Conservation (phyloP, 2,797 vertebrate genomes). For the Eidolon dupreanum region DNA sequence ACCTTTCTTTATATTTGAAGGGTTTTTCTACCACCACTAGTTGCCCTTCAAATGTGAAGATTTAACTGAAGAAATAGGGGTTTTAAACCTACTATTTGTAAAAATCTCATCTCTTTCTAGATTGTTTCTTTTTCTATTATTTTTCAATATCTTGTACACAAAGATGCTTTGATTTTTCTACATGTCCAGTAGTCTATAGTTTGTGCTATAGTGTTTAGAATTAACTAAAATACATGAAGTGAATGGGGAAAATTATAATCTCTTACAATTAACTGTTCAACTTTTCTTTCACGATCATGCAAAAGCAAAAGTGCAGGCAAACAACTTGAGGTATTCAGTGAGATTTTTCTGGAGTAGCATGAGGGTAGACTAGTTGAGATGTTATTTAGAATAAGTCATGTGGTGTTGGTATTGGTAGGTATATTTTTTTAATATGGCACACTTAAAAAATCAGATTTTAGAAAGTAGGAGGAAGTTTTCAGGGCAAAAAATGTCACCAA, state of each 20-base stretch:
- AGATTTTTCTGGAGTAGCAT: not conserved
- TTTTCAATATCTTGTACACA: conserved; percentile 16
- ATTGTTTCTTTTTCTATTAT: not conserved
- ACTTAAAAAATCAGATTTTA: conserved; percentile 28
- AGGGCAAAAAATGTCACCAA: not conserved
- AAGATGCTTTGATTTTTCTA: not conserved
- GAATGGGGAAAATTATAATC: not conserved
- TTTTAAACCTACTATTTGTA: conserved; percentile 24
- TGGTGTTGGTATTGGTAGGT: not conserved
- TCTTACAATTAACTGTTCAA: not conserved
- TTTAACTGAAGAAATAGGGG: conserved; percentile 34
- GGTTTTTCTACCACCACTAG: not conserved
- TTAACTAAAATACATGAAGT: conserved; percentile 46
- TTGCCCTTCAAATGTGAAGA: not conserved
- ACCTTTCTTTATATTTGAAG: conserved; percentile 15
- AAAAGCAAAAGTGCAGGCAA: not conserved
- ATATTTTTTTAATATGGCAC: not conserved
- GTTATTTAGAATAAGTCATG: conserved; percentile 6
- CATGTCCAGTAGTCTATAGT: not conserved
- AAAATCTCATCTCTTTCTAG: conserved; percentile 10
- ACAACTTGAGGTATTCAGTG: not conserved
- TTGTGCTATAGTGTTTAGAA: conserved; percentile 18
- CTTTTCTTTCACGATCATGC: not conserved
- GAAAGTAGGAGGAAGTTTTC: not conserved
- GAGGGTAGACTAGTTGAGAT: not conserved